A percentile compares a stretch with the other conserved stretches of the same genome.
These are phyloP conservation scores for Polydesmus complanatus DNA, from an alignment of 2,888 invertebrate species.

Conservation along the genomic window DNA sequence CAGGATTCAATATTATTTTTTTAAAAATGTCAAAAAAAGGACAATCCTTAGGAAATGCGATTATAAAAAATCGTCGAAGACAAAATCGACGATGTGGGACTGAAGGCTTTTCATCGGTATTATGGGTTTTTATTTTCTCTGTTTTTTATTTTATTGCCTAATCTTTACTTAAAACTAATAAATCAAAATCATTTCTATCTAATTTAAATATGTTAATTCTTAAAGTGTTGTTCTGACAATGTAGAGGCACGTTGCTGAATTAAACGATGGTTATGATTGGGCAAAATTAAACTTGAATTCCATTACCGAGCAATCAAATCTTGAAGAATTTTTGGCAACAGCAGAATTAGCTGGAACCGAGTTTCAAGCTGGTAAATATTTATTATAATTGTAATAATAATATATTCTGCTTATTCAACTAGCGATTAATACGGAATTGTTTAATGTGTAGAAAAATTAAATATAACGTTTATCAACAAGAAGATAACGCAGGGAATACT, in stretches of 20 bases:
- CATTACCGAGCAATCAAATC: constrained; percentile 86
- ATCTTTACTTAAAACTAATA: background rate
- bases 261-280: constrained; percentile 85
- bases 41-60: background rate
- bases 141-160: background rate
- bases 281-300: constrained; percentile 77
- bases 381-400: background rate
- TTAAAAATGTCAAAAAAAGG: too few species aligned
- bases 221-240: too few species aligned
- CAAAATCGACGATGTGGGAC: background rate
- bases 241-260: constrained; percentile 70
- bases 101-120: background rate
- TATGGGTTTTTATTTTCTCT: background rate
- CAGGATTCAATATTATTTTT: too few species aligned
- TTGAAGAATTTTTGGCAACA: constrained; percentile 89
- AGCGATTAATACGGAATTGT: background rate
- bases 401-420: background rate
- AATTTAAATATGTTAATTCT: too few species aligned
- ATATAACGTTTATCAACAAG: constrained; percentile 59
- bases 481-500: constrained; percentile 46
- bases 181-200: background rate
- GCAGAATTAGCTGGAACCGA: constrained; percentile 89
- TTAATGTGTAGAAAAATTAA: constrained; percentile 59
- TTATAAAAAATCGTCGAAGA: background rate
- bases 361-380: constrained; percentile 46